phyloP scores from a whole-genome alignment of 1,140 invertebrate species.

The Archegozetes longisetosus region DNA sequence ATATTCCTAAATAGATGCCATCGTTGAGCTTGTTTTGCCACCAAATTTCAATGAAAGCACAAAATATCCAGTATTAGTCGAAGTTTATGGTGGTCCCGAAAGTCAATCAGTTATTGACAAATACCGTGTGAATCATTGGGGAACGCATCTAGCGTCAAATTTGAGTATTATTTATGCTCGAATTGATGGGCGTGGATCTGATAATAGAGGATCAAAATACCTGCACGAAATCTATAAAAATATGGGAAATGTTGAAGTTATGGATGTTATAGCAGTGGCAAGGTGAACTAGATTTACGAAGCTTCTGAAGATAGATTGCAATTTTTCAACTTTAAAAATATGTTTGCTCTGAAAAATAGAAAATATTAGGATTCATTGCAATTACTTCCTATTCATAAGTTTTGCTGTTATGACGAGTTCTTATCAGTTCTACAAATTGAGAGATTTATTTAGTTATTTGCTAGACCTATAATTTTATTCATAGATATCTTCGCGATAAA shows the following conservation, averaged over 20 bases:
- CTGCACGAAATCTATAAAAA: slow-evolving; percentile 61
- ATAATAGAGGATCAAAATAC: slow-evolving; percentile 61
- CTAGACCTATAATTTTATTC: no score
- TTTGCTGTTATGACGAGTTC: no score
- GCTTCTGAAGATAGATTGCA: no score
- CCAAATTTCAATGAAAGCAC: slow-evolving; percentile 75
- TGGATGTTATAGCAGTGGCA: slow-evolving; percentile 66
- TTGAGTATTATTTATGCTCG: slow-evolving; percentile 42
- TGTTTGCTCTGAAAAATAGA: no score
- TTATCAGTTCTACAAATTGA: no score
- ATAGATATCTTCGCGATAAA: slow-evolving; percentile 47
- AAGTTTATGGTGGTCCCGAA: slow-evolving; percentile 76
- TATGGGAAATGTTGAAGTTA: slow-evolving; percentile 69
- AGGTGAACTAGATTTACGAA: slow-evolving; percentile 36
- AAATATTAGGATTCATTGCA: no score
- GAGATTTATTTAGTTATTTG: no score
- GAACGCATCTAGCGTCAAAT: slow-evolving; percentile 27
- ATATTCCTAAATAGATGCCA: no score
- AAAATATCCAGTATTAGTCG: slow-evolving; percentile 68
- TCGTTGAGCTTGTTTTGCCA: slow-evolving; percentile 60
- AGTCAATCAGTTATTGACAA: slow-evolving; percentile 38
- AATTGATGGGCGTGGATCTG: slow-evolving; percentile 77
- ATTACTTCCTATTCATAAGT: no score
- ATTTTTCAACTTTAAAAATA: no score
- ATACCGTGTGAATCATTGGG: slow-evolving; percentile 27